phyloP scores from a whole-genome alignment of 2,888 invertebrate species.

The Cerastis leucographa region DNA sequence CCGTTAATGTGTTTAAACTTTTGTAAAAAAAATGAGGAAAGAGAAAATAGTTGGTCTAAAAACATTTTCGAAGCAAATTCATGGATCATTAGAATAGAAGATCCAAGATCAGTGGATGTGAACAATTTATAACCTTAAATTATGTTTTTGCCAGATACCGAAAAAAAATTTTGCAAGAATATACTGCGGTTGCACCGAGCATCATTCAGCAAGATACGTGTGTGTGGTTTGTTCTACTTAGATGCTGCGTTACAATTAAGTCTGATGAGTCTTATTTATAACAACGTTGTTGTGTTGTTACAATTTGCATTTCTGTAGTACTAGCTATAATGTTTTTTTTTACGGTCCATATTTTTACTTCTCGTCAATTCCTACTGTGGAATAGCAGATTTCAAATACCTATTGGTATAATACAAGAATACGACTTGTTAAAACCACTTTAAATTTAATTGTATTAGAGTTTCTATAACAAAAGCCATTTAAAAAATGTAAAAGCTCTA shows the following conservation, averaged over 20 bases:
- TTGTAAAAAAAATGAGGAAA: neutral
- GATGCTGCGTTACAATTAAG: too few species aligned
- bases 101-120: neutral
- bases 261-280: neutral
- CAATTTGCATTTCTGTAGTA: neutral
- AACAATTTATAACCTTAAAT: neutral
- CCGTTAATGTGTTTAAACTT: neutral
- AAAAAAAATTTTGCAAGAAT: slow-evolving; percentile 7
- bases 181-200: slow-evolving; percentile 1
- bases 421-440: neutral
- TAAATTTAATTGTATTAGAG: neutral
- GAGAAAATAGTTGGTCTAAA: neutral
- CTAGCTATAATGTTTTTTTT: too few species aligned
- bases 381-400: neutral
- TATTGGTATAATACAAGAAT: neutral
- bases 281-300: neutral
- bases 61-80: neutral
- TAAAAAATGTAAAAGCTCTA: too few species aligned
- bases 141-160: neutral
- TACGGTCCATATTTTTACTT: neutral
- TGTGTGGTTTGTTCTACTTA: too few species aligned
- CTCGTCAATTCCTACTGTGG: neutral
- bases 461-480: too few species aligned
- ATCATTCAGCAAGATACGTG: neutral
- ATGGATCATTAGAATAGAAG: neutral